Percentiles rank a stretch among this genome's conserved stretches.
Evolutionary conservation across 2,113 vertebrate species (phyloP).

Genomic region (Tachuris rubrigastra): DNA sequence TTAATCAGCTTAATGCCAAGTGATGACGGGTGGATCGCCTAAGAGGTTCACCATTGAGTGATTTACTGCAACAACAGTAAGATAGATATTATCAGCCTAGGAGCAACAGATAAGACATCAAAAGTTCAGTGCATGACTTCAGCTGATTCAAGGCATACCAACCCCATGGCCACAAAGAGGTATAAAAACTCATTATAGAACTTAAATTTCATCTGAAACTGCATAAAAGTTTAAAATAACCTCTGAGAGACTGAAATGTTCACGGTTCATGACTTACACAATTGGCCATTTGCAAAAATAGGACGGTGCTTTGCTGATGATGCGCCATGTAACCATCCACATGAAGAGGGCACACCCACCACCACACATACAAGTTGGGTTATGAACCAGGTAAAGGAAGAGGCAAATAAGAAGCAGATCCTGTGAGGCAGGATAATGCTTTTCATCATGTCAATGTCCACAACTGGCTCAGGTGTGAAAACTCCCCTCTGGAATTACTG

Average conservation of each 20-base stretch:
- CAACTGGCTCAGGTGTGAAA: background rate
- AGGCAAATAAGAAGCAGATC: background rate
- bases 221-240: background rate
- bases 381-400: background rate
- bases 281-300: background rate
- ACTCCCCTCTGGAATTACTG: background rate
- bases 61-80: background rate
- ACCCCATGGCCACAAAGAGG: background rate
- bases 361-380: background rate
- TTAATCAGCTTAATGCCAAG: background rate
- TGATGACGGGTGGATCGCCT: background rate
- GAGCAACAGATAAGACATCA: background rate
- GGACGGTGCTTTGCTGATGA: background rate
- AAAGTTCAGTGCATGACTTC: background rate
- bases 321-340: background rate
- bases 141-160: background rate
- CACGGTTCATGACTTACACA: background rate
- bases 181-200: background rate
- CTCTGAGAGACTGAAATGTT: background rate
- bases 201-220: background rate
- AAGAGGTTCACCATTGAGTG: background rate
- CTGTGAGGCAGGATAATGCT: background rate
- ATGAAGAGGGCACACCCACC: background rate
- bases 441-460: background rate
- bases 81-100: background rate